Percentiles rank a stretch among this genome's conserved stretches.
phyloP scores from a whole-genome alignment of 2,797 vertebrate species.

The Tachyglossus aculeatus region DNA sequence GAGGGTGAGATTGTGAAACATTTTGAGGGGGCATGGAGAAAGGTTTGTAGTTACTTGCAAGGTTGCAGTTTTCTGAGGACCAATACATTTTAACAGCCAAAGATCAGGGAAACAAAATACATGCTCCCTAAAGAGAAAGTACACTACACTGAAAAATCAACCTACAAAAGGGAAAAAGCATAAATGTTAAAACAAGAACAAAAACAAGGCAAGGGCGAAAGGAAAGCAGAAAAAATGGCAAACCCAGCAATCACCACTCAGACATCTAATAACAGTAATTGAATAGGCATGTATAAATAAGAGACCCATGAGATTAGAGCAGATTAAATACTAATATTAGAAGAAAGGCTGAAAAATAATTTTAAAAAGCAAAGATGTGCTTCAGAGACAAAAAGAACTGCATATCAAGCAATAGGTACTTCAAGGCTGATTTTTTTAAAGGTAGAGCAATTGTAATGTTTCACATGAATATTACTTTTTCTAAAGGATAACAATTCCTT shows the following conservation, averaged over 20 bases:
- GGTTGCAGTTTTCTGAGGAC: not conserved
- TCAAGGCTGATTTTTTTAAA: not conserved
- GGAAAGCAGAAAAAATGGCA: not conserved
- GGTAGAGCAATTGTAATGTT: not conserved
- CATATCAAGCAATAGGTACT: not conserved
- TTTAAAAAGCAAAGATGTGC: not conserved
- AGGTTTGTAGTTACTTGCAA: not conserved
- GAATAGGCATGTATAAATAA: constrained; percentile 32
- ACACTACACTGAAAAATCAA: not conserved
- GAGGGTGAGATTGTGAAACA: too few relatives aligned
- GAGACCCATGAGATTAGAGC: constrained; percentile 48
- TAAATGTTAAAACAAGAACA: rapidly evolving
- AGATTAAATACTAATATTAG: constrained; percentile 57
- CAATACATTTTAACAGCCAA: not conserved
- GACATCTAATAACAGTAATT: constrained; percentile 36
- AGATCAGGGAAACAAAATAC: not conserved
- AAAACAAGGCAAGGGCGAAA: not conserved
- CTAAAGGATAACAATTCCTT: not conserved
- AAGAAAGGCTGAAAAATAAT: constrained; percentile 47
- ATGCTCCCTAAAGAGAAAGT: not conserved
- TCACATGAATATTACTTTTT: not conserved
- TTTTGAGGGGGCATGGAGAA: too few relatives aligned
- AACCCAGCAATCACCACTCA: not conserved
- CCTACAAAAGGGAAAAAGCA: rapidly evolving
- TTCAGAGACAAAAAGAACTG: not conserved